Percentiles rank a stretch among this genome's conserved stretches.
Conservation (phyloP, 2,113 vertebrate species). For the Cephalopholis sonnerati region DNA sequence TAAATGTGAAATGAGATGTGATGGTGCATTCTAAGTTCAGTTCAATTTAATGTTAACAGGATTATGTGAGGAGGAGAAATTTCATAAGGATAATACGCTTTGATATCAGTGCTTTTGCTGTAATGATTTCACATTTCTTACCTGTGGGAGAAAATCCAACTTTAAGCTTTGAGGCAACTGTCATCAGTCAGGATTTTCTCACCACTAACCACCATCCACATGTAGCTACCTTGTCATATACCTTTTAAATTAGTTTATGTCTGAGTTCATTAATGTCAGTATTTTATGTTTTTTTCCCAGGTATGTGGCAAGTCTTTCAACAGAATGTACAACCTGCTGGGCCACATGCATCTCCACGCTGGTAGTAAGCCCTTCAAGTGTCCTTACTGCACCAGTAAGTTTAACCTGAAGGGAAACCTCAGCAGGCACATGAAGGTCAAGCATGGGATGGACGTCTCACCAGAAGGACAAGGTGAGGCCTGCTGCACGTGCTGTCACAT, state of each 20-base stretch:
- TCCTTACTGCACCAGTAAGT: conserved; percentile 98
- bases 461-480: conserved; percentile 93
- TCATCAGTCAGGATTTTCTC: background rate
- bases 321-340: conserved; percentile 99
- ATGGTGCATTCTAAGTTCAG: background rate
- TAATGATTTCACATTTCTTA: conserved; percentile 1
- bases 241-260: background rate
- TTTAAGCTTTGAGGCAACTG: background rate
- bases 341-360: conserved; percentile 98
- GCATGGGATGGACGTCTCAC: conserved; percentile 95
- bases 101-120: background rate
- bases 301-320: conserved; percentile 99
- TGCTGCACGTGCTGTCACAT: background rate
- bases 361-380: conserved; percentile 99
- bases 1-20: conserved; percentile 13
- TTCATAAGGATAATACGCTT: background rate
- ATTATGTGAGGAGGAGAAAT: conserved; percentile 24
- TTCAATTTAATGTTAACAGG: conserved; percentile 13
- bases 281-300: conserved; percentile 73
- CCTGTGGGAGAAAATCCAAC: conserved; percentile 3
- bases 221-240: background rate
- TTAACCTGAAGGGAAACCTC: conserved; percentile 99
- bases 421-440: conserved; percentile 99
- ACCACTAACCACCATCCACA: background rate
- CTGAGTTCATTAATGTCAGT: background rate